Base-by-base conservation (phyloP, 2,113 vertebrate genomes). In the Neogale vison region DNA sequence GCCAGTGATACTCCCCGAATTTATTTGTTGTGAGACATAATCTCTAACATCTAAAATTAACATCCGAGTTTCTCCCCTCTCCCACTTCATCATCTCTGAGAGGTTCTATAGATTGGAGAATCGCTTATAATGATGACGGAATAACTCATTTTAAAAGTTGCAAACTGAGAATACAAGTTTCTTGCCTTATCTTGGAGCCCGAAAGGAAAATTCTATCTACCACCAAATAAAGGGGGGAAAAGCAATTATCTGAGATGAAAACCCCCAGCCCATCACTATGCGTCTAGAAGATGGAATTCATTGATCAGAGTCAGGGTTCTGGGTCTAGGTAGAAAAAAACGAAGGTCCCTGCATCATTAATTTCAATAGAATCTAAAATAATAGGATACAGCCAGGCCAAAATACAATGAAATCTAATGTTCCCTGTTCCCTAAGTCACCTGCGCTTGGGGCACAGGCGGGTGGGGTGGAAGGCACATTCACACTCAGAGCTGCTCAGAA, bases 281-380 rank as follows among this genome's bases (percentile, higher is more conserved):
- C 96, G 59, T 98, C 84, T 31, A 5, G 86, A 97, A 98, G 96
- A 98, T 63, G 31, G 85, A 97, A 98, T 90, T 93, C 98, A 97
- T 95, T 96, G 98, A 95, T 97, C 96, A 98, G 98, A 98, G 84
- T 67, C 86, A 85, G 97, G 98, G 87, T 97, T 88, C 82, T 90
- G 96, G 74, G 72, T 39, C 69, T 95, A 65, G 13, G 42, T 67
- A 88, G 74, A 84, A 98, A 90, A 90, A 90, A 97, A 96, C 95
- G 96, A 97, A 96, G 47, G 45, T 96, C 42, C 55, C 31, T 12
- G 50, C 84, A 88, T 81, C 96, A 98, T 98, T 95, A 98, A 96
- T 97, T 97, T 74, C 12, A 36, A 96, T 93, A 92, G 95, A 95
- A 96, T 95, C 80, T 93, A 15, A 12, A 95, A 88, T 76, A 93